Evolutionary conservation across 2,888 invertebrate species (phyloP).

Genomic region (Choristoneura rosaceana): DNA sequence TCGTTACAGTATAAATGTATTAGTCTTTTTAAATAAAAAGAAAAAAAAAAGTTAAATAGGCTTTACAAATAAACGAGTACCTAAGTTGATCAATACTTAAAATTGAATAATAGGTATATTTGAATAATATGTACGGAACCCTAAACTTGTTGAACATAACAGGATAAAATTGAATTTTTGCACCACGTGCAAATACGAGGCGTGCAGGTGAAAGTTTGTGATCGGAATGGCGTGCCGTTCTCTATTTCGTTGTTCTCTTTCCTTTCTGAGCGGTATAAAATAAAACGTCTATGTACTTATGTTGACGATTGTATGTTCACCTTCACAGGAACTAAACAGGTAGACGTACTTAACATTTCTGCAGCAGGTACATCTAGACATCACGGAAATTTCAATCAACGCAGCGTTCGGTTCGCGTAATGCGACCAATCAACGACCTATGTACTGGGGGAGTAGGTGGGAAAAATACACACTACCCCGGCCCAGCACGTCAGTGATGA

Average conservation of each 20-base stretch:
- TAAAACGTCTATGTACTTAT: not conserved
- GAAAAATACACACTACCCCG: slow-evolving; percentile 23
- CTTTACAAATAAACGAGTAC: too few relatives aligned
- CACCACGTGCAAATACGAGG: not conserved
- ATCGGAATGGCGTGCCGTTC: slow-evolving; percentile 26
- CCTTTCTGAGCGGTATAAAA: slow-evolving; percentile 20
- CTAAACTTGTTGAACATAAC: too few relatives aligned
- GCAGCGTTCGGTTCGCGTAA: slow-evolving; percentile 40
- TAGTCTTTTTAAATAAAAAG: too few relatives aligned
- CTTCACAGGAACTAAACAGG: not conserved
- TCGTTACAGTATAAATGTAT: too few relatives aligned
- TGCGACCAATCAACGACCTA: slow-evolving; percentile 38
- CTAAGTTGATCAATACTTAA: too few relatives aligned
- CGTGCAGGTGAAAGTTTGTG: slow-evolving; percentile 32
- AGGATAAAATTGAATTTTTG: not conserved
- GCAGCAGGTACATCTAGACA: slow-evolving; percentile 17
- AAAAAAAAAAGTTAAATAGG: too few relatives aligned
- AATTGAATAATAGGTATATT: too few relatives aligned
- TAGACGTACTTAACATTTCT: slow-evolving; percentile 15
- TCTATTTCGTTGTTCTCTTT: slow-evolving; percentile 27
- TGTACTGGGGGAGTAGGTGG: slow-evolving; percentile 34
- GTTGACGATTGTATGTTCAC: not conserved
- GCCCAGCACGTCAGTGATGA: not conserved
- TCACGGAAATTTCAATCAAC: slow-evolving; percentile 43
- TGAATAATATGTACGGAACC: too few relatives aligned